Conservation (phyloP, 1,140 invertebrate species). For the Drosophila ironensis region DNA sequence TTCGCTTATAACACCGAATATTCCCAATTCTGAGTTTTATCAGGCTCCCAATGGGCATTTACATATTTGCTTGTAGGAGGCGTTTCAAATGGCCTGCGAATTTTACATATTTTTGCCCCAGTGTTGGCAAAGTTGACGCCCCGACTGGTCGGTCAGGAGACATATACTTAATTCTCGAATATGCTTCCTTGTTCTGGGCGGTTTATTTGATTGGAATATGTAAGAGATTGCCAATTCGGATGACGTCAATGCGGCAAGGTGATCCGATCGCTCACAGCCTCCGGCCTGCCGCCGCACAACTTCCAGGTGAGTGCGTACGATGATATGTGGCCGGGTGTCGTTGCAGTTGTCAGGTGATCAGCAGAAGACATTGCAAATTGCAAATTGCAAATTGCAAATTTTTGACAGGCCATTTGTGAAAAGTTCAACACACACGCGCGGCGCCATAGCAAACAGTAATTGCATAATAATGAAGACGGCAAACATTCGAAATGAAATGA, state of each 20-base stretch:
- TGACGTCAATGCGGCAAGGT: slow-evolving; percentile 44
- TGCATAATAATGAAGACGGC: slow-evolving; percentile 37
- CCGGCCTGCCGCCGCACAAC: background rate
- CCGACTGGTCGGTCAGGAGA: background rate
- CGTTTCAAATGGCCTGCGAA: background rate
- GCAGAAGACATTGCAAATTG: slow-evolving; percentile 21
- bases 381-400: too few relatives aligned
- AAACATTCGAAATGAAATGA: slow-evolving; percentile 3
- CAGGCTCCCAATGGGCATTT: too few relatives aligned
- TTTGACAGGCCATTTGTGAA: slow-evolving; percentile 28
- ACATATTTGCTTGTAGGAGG: too few relatives aligned
- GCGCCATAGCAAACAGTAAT: slow-evolving; percentile 11
- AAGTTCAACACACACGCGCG: slow-evolving; percentile 11
- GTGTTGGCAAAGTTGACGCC: background rate
- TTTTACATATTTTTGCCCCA: background rate
- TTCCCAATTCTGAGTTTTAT: background rate
- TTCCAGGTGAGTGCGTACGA: slow-evolving; percentile 32
- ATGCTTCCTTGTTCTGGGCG: slow-evolving; percentile 61
- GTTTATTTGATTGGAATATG: slow-evolving; percentile 1
- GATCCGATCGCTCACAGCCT: background rate
- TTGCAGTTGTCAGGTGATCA: slow-evolving; percentile 28
- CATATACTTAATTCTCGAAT: slow-evolving; percentile 30
- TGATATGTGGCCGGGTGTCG: slow-evolving; percentile 1
- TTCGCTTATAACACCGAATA: slow-evolving; percentile 3
- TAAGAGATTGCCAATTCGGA: slow-evolving; percentile 11